Evolutionary conservation across 2,113 vertebrate species (phyloP), one percentile per base, ranked within the genome.

Genomic region (Otis tarda): DNA sequence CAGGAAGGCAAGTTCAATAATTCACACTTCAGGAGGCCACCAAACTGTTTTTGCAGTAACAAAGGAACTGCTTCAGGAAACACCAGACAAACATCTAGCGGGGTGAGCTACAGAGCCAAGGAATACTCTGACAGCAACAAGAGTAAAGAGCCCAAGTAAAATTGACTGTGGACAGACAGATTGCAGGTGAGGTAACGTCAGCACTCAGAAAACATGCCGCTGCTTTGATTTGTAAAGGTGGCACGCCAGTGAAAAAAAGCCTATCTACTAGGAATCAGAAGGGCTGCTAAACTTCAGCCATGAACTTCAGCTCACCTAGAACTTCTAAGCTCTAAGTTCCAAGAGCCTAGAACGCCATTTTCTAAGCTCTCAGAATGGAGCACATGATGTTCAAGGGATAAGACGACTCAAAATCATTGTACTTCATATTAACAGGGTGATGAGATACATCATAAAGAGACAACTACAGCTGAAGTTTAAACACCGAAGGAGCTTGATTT

Each of bases 51-150:
- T 52, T 67, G 30, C 22, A 87, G 64, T 50, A 83, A 50, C 59
- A 95, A 82, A 95, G 63, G 74, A 94, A 87, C 25, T 57, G 89
- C 74, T 95, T 87, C 83, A 89, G 91, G 89, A 95, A 95, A 91
- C 91, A 73, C 41, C 14, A 85, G 67, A 82, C 37, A 63, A 63
- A 85, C 1, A 1, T 61, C 53, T 53, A 52, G 53, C 79, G 81
- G 52, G 39, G 53, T 50, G 65, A 94, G 83, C 86, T 49, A 22
- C 3, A 60, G 53, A 79, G 73, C 73, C 89, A 78, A 23, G 45
- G 57, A 89, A 89, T 18, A 12, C 19, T 78, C 89, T 57, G 90
- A 71, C 65, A 95, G 73, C 61, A 92, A 73, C n/a, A 86, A 55
- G 28, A 69, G 53, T 31, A 49, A 92, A 86, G 30, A 86, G 71